These are phyloP conservation scores for Anguilla pacifica DNA, from an alignment of 2,797 vertebrate species.

Conservation along the genomic window DNA sequence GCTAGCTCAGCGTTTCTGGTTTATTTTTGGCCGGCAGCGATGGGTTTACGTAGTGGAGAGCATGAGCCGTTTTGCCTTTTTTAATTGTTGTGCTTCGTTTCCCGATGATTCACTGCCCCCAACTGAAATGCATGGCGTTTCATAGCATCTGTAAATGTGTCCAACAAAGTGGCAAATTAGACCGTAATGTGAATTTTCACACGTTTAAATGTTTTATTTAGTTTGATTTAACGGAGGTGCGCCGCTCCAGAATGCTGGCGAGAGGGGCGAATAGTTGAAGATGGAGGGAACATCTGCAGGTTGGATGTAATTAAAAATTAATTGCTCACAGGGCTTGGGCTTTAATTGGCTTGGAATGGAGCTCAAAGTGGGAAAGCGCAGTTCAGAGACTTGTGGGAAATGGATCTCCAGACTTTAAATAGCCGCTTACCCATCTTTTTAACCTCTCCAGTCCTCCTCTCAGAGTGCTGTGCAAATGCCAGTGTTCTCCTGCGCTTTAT, in stretches of 20 bases:
- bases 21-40: conserved; percentile 5
- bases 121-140: not conserved
- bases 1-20: conserved; percentile 10
- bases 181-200: not conserved
- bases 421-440: conserved; percentile 27
- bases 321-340: conserved; percentile 32
- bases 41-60: not conserved
- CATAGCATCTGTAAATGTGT: not conserved
- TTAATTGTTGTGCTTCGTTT: not conserved
- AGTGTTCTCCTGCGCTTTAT: not conserved
- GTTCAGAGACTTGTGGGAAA: conserved; percentile 25
- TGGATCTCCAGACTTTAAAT: conserved; percentile 28
- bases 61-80: not conserved
- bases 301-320: conserved; percentile 53
- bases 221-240: not conserved
- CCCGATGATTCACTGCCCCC: not conserved
- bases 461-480: not conserved
- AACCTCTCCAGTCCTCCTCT: not conserved
- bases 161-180: not conserved
- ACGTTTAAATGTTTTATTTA: conserved; percentile 2
- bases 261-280: not conserved
- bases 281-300: conserved; percentile 41
- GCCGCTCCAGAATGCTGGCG: not conserved
- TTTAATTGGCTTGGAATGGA: conserved; percentile 47
- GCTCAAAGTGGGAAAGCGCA: conserved; percentile 37